Base-by-base conservation (phyloP, 2,797 vertebrate genomes). In the Erethizon dorsatum region DNA sequence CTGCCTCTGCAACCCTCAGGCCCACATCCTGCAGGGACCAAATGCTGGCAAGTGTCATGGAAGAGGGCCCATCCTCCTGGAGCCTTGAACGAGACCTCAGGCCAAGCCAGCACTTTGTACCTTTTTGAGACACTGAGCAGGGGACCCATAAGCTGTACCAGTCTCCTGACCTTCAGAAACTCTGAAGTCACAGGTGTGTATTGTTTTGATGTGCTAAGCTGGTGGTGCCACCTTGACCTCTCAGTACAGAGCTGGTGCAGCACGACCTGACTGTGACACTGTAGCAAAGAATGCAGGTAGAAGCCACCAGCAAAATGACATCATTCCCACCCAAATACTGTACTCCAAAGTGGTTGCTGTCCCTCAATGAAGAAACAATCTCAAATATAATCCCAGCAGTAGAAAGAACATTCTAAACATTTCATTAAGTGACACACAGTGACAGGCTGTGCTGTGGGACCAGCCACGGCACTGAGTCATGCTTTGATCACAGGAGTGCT, bases 401-500 rank as follows among this genome's bases (percentile, higher is more conserved):
- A 5, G 17, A 31, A 86, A 17, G 0, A 92, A 94, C 59, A 63
- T 0, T 75, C n/a, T 65, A 63, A 63, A 31, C 65, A 45, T 50
- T 83, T 97, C 20, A 0, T 87, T 59, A 89, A 79, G 37, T 13
- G 37, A 37, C 83, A 33, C 54, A 11, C 13, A 71, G 17, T 67
- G 14, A 54, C 37, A 78, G 50, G 5, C 26, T 3, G 87, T 24
- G 94, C 50, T 77, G 75, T 97, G 89, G 4, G n/a, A 63, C 95
- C 92, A 0, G 0, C 75, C 69, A 4, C 13, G 8, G 47, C 28
- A 3, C 20, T 84, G 33, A 52, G 17, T 87, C 97, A 82, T 33
- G 12, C 12, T 33, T 89, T 95, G 83, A 31, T 50, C 10, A 26
- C 24, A 18, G 4, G 41, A 1, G 45, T 71, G 69, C 83, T 59